Base-by-base conservation (phyloP, 2,113 vertebrate genomes). In the Dromiciops gliroides region DNA sequence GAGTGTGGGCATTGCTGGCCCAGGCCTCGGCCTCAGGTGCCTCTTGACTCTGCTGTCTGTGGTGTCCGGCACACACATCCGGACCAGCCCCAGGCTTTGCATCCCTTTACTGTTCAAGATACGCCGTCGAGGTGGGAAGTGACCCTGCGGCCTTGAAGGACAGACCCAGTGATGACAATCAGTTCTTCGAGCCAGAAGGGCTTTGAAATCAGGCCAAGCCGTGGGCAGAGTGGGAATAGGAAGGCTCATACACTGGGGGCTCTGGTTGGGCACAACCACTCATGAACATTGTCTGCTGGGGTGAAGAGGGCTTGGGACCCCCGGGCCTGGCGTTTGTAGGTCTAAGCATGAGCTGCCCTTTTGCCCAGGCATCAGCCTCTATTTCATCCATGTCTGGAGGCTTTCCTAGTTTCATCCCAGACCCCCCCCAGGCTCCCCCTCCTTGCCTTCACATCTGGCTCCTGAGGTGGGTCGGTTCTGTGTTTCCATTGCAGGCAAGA, bases 381-480 rank as follows among this genome's bases (percentile, higher is more conserved):
- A n/a, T n/a, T n/a, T 37, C 14, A 19, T 75, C 14, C 6, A 1
- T 37, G 56, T 75, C 16, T 5, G 7, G n/a, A 19, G 6, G 1
- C 16, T 37, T 31, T 19, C 67, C 23, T 44, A 23, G 67, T 83
- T 44, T 83, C n/a, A 0, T 83, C n/a, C n/a, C 67, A 22, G 28
- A 83, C 5, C n/a, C 7, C n/a, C 67, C 16, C 2, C 12, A 0
- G n/a, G n/a, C 56, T 0, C 53, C 0, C 14, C 60, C 14, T 19
- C 12, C 60, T 60, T 3, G 3, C 31, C 53, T 28, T 10, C 53
- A 56, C 2, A 28, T 56, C 52, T 28, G 26, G 9, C 26, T 11
- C 56, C 56, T 60, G 56, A 60, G 28, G 37, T 12, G 25, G 12
- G 3, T 37, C 60, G 37, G 31, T 4, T 14, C 4, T 5, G 8